phyloP scores from a whole-genome alignment of 2,113 vertebrate species.

The Zosterops japonicus region DNA sequence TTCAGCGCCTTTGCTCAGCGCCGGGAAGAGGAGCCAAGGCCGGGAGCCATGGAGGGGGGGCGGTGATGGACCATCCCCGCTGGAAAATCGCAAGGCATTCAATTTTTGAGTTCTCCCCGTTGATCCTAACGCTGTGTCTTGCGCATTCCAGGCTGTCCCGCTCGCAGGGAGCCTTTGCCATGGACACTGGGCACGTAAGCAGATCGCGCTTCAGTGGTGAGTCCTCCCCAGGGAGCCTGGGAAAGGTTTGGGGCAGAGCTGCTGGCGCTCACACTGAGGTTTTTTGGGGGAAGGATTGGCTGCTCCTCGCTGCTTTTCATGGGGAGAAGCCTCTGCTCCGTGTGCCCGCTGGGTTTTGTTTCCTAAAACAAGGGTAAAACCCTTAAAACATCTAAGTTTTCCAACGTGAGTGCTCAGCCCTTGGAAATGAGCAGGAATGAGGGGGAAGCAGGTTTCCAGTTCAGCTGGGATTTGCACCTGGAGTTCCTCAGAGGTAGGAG shows the following conservation, averaged over 20 bases:
- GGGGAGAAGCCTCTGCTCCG: too few relatives aligned
- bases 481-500: background rate
- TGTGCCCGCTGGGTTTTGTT: accelerated
- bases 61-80: background rate
- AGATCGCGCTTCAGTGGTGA: background rate
- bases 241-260: background rate
- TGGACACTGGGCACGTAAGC: background rate
- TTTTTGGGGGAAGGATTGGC: background rate
- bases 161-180: background rate
- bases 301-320: accelerated
- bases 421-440: accelerated
- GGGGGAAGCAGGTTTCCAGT: background rate
- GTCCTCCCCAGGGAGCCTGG: background rate
- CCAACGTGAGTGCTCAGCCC: accelerated
- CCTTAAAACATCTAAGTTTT: background rate
- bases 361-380: background rate
- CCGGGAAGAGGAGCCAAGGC: background rate
- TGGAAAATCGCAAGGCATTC: background rate
- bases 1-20: background rate
- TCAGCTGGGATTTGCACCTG: background rate
- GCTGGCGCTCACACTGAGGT: background rate
- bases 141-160: background rate
- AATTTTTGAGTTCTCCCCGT: accelerated
- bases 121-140: accelerated
- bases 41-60: background rate